Evolutionary conservation across 2,113 vertebrate genomes (phyloP).

Genomic region (Platanista minor): DNA sequence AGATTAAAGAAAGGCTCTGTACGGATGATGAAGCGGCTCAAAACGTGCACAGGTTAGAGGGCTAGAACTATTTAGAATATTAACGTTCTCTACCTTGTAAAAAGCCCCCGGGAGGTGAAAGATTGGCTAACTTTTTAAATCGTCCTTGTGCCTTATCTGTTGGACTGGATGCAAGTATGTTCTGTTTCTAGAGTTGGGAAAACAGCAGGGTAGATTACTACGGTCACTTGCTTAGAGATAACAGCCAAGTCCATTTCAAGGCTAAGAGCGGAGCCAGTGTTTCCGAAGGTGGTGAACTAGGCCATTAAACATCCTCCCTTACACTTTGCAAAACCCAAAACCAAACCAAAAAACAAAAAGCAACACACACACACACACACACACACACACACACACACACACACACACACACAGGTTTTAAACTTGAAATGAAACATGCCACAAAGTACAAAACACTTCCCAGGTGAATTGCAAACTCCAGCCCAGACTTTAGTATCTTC

Average conservation of each 20-base stretch:
- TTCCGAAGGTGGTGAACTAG: conserved; percentile 1
- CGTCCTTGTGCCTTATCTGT: conserved; percentile 17
- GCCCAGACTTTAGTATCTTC: not conserved
- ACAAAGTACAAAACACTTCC: not conserved
- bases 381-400: no score
- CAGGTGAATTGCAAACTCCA: not conserved
- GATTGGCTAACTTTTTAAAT: conserved; percentile 49
- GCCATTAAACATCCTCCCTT: not conserved
- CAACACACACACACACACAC: not conserved
- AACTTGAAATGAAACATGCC: not conserved
- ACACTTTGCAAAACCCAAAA: not conserved
- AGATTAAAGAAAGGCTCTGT: conserved; percentile 75
- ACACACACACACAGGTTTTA: not conserved
- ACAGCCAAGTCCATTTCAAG: conserved; percentile 13
- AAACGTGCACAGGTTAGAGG: conserved; percentile 16
- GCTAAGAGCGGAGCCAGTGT: not conserved
- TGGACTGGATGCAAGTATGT: not conserved
- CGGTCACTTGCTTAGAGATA: conserved; percentile 29
- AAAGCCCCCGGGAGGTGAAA: conserved; percentile 16
- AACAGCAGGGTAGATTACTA: conserved; percentile 30
- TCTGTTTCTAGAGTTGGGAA: conserved; percentile 3
- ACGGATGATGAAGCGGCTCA: conserved; percentile 69
- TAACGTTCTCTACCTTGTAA: not conserved
- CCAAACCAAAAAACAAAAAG: not conserved
- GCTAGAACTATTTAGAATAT: conserved; percentile 44